A percentile compares a stretch with the other conserved stretches of the same genome.
These are phyloP conservation scores for Sapajus apella DNA, from an alignment of 2,113 vertebrate species.

Conservation along the genomic window DNA sequence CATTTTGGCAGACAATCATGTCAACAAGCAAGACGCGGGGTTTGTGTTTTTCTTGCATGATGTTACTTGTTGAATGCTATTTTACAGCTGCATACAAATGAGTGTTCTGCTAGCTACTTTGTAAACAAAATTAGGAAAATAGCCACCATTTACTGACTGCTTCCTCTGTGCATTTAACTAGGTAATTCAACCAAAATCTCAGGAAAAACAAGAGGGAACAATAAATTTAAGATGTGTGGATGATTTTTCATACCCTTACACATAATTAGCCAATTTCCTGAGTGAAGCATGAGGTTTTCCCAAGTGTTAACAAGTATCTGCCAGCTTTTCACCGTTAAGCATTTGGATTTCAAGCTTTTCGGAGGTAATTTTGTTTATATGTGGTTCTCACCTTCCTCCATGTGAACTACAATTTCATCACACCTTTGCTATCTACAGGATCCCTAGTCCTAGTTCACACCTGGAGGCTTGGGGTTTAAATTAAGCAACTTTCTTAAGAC, in stretches of 20 bases:
- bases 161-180: conserved; percentile 5
- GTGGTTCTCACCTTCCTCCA: not conserved
- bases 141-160: not conserved
- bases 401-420: not conserved
- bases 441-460: not conserved
- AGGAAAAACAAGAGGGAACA: not conserved
- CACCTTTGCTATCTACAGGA: not conserved
- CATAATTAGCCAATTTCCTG: not conserved
- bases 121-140: conserved; percentile 53
- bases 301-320: not conserved
- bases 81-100: not conserved
- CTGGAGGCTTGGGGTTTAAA: not conserved
- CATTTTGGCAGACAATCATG: not conserved
- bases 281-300: not conserved
- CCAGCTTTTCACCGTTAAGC: not conserved
- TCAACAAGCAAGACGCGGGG: not conserved
- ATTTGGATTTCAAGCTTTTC: not conserved
- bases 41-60: not conserved
- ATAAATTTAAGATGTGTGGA: not conserved
- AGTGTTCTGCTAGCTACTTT: not conserved
- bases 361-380: not conserved
- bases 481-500: not conserved
- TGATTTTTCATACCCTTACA: not conserved
- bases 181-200: conserved; percentile 50
- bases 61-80: not conserved